Conservation (phyloP, 2,113 vertebrate species). For the Oophaga pumilio region DNA sequence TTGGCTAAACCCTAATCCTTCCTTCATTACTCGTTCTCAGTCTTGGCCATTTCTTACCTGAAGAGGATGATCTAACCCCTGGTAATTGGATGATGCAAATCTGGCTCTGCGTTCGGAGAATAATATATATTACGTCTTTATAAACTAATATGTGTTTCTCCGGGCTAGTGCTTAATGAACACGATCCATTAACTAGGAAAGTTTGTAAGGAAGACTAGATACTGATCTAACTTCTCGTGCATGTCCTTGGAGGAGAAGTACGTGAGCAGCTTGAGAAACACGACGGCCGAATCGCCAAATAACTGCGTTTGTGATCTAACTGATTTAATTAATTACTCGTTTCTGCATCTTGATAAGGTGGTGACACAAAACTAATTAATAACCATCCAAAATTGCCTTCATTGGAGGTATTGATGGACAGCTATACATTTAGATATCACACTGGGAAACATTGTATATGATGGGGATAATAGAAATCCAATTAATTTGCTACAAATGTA, state of each 20-base stretch:
- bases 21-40: no score
- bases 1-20: no score
- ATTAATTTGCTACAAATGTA: conserved; percentile 50
- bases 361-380: conserved; percentile 57
- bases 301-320: conserved; percentile 37
- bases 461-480: conserved; percentile 41
- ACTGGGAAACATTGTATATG: conserved; percentile 23
- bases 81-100: no score
- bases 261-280: conserved; percentile 32
- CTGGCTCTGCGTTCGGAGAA: no score
- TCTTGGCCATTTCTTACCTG: no score
- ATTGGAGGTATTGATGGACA: conserved; percentile 35
- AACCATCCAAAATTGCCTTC: conserved; percentile 18
- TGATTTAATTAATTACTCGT: conserved; percentile 49
- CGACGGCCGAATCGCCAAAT: background rate
- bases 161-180: background rate
- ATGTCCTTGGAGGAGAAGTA: conserved; percentile 23
- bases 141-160: background rate
- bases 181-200: conserved; percentile 11
- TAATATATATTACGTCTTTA: no score
- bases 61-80: no score
- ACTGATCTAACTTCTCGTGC: conserved; percentile 12
- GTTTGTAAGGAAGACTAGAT: conserved; percentile 31
- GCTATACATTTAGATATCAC: conserved; percentile 24
- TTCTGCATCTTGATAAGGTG: conserved; percentile 48